A percentile compares a stretch with the other conserved stretches of the same genome.
Evolutionary conservation across 2,888 invertebrate genomes (phyloP).

Genomic region (Drosophila kambysellisi): DNA sequence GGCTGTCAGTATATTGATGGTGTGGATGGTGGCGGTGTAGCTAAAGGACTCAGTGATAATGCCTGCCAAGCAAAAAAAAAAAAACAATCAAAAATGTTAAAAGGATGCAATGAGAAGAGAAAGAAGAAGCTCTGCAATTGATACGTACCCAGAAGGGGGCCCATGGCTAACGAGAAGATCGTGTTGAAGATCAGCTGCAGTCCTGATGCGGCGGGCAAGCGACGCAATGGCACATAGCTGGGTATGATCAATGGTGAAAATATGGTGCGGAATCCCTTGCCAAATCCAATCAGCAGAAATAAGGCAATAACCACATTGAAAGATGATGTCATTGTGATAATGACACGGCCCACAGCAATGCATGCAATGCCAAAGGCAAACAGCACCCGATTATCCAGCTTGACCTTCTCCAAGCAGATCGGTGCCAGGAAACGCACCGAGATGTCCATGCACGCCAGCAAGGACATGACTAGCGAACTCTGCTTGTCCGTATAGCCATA

Average conservation of each 20-base stretch:
- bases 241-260: conserved; percentile 91
- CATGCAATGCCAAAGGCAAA: conserved; percentile 88
- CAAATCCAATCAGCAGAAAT: conserved; percentile 89
- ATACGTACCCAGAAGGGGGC: conserved; percentile 88
- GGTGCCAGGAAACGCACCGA: conserved; percentile 89
- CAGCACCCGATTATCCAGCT: conserved; percentile 89
- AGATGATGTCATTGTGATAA: conserved; percentile 86
- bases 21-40: conserved; percentile 79
- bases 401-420: conserved; percentile 89
- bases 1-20: conserved; percentile 74
- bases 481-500: conserved; percentile 87
- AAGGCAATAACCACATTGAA: conserved; percentile 87
- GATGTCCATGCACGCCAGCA: conserved; percentile 89
- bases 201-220: conserved; percentile 90
- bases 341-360: conserved; percentile 85
- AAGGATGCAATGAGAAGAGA: not conserved
- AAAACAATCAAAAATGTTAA: not conserved
- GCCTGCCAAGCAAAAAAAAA: conserved; percentile 50
- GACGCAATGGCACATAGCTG: conserved; percentile 89
- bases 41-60: conserved; percentile 76
- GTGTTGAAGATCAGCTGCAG: conserved; percentile 89
- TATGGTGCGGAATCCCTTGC: conserved; percentile 90
- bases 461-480: conserved; percentile 89
- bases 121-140: not conserved
- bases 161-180: conserved; percentile 87